phyloP scores from a whole-genome alignment of 2,888 invertebrate species.

The Hymenopus coronatus region DNA sequence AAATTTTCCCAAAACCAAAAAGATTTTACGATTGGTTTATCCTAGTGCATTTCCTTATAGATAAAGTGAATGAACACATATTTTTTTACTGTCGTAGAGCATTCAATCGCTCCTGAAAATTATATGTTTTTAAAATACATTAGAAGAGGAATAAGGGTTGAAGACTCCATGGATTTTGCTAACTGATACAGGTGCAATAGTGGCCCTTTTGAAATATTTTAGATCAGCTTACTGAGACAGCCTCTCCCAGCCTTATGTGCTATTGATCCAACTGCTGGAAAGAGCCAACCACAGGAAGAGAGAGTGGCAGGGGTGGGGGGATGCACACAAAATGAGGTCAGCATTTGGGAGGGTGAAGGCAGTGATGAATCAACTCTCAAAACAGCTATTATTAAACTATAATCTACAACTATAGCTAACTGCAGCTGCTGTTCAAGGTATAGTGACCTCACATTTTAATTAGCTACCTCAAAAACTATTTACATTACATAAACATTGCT shows the following conservation, averaged over 20 bases:
- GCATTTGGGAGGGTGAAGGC: neutral
- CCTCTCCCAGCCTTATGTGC: neutral
- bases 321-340: neutral
- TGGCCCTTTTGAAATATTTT: neutral
- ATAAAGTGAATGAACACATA: no score
- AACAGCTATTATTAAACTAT: neutral
- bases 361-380: neutral
- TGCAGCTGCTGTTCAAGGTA: neutral
- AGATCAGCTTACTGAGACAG: neutral
- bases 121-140: no score
- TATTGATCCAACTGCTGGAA: conserved; percentile 7
- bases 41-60: no score
- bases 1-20: no score
- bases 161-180: no score
- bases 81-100: no score
- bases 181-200: neutral
- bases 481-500: no score
- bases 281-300: neutral
- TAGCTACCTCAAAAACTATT: no score
- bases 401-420: neutral
- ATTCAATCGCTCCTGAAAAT: no score
- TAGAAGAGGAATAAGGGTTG: no score
- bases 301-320: neutral
- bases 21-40: no score
- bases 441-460: neutral